A percentile compares a stretch with the other conserved stretches of the same genome.
phyloP scores from a whole-genome alignment of 2,888 invertebrate genomes.

The Drepana falcataria region DNA sequence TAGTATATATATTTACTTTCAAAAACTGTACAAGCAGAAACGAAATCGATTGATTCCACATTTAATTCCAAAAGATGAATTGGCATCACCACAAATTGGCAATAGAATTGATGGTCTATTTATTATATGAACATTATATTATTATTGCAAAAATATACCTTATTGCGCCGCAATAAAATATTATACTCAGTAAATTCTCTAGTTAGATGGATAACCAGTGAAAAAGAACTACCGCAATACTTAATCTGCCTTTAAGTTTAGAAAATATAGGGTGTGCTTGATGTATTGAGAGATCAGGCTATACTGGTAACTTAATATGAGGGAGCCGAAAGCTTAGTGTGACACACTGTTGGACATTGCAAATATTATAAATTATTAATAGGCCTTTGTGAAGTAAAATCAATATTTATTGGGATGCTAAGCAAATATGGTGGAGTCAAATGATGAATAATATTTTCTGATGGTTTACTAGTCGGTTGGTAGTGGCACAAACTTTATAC shows the following conservation, averaged over 20 bases:
- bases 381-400: background rate
- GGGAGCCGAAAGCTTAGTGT: conserved; percentile 29
- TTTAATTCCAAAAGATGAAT: conserved; percentile 54
- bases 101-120: conserved; percentile 37
- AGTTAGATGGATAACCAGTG: background rate
- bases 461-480: background rate
- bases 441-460: background rate
- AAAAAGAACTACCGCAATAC: background rate
- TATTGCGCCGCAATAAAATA: background rate
- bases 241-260: background rate
- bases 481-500: background rate
- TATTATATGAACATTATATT: conserved; percentile 8
- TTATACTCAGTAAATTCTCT: background rate
- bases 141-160: background rate
- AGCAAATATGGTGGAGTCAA: background rate
- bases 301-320: background rate
- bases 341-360: conserved; percentile 1
- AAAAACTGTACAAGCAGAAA: too few species aligned
- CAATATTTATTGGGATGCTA: background rate
- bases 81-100: conserved; percentile 59
- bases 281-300: background rate
- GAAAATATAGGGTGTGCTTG: background rate
- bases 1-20: too few species aligned
- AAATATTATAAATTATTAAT: conserved; percentile 3
- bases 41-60: too few species aligned